Conservation (phyloP, 30 jellyfish, hydroid and myxozoan genomes). For the Aurelia sp. region DNA sequence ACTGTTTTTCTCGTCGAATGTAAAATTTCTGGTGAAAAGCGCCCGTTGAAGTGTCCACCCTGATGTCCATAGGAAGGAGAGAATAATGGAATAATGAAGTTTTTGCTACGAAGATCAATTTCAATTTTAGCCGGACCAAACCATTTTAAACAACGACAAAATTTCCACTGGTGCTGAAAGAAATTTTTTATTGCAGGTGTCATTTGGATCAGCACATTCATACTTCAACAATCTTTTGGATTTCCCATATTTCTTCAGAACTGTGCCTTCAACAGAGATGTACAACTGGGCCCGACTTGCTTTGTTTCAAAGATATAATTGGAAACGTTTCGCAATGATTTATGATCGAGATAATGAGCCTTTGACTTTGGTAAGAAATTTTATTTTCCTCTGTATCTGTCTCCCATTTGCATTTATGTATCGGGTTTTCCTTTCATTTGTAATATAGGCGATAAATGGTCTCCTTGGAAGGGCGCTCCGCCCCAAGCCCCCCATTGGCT, state of each 20-base stretch:
- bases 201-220: constrained; percentile 41
- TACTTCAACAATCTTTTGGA: constrained; percentile 39
- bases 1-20: no score
- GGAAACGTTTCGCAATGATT: constrained; percentile 31
- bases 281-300: constrained; percentile 25
- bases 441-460: no score
- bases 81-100: no score
- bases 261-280: constrained; percentile 44
- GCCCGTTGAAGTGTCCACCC: no score
- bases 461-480: no score
- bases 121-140: neutral
- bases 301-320: neutral
- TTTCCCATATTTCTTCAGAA: constrained; percentile 48
- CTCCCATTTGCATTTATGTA: no score
- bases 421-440: no score
- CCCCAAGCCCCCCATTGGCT: no score
- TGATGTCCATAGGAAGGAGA: no score
- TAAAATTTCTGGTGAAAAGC: no score
- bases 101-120: no score
- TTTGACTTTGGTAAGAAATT: constrained; percentile 16
- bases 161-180: no score
- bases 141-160: neutral
- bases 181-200: constrained; percentile 1
- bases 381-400: neutral
- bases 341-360: constrained; percentile 46